Conservation (phyloP, 2,888 invertebrate genomes). For the Drosophila meridionalis region DNA sequence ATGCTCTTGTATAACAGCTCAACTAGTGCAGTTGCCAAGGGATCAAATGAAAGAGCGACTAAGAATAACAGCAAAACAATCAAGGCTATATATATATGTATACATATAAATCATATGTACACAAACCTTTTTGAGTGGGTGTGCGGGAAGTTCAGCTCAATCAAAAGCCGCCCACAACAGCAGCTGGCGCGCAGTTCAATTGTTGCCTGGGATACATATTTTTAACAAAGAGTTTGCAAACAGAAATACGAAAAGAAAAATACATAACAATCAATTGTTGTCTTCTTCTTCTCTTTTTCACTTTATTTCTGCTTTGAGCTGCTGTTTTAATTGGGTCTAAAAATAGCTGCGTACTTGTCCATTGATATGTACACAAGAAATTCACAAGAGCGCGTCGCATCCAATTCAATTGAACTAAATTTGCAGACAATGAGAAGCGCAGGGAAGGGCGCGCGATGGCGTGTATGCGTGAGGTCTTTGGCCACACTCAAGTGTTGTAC, state of each 20-base stretch:
- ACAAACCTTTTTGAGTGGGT: not conserved
- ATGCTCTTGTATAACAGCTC: slow-evolving; percentile 4
- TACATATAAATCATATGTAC: not conserved
- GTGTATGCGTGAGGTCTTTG: slow-evolving; percentile 33
- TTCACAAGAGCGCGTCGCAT: slow-evolving; percentile 16
- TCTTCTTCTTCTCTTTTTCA: slow-evolving; percentile 12
- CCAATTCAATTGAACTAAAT: slow-evolving; percentile 79
- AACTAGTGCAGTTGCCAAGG: slow-evolving; percentile 16
- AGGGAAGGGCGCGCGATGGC: not conserved
- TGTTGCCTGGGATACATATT: slow-evolving; percentile 20
- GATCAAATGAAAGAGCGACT: slow-evolving; percentile 14
- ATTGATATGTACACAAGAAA: slow-evolving; percentile 46
- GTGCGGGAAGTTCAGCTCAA: slow-evolving; percentile 33
- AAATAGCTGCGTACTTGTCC: slow-evolving; percentile 63
- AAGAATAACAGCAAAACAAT: slow-evolving; percentile 36
- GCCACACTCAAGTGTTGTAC: slow-evolving; percentile 40
- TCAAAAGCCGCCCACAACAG: slow-evolving; percentile 50
- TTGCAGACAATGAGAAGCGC: slow-evolving; percentile 39
- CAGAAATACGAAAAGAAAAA: slow-evolving; percentile 10
- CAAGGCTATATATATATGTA: slow-evolving; percentile 28
- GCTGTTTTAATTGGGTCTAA: slow-evolving; percentile 75
- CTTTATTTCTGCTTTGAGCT: slow-evolving; percentile 8
- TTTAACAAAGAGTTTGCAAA: slow-evolving; percentile 23
- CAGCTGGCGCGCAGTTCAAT: slow-evolving; percentile 39
- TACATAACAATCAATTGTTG: slow-evolving; percentile 62